These are phyloP conservation scores for Tretioscincus oriximinensis DNA, from an alignment of 2,113 vertebrate genomes.

Conservation along the genomic window DNA sequence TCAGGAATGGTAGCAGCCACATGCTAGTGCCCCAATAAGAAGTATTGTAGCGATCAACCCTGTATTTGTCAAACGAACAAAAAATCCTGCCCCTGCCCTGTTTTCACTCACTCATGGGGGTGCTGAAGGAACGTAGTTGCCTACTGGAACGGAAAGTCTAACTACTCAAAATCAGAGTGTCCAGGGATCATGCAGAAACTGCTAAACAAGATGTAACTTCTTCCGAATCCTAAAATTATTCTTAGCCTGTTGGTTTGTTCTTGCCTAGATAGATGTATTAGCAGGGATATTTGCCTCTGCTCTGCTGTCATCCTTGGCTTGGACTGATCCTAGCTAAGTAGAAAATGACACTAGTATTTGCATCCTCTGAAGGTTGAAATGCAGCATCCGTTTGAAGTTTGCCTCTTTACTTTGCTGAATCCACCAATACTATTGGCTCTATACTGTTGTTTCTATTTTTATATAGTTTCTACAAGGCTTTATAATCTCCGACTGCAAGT, in stretches of 20 bases:
- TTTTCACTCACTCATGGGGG: too few species aligned
- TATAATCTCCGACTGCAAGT: background rate
- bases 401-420: background rate
- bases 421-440: background rate
- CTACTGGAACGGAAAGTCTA: background rate
- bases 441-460: background rate
- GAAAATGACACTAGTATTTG: accelerated
- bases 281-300: background rate
- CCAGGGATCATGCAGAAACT: background rate
- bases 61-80: too few species aligned
- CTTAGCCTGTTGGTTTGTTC: background rate
- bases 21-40: too few species aligned
- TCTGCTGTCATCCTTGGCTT: background rate
- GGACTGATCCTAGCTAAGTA: constrained; percentile 19
- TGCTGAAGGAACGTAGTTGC: background rate
- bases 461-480: background rate
- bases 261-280: background rate
- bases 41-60: too few species aligned
- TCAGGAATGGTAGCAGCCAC: too few species aligned
- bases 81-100: too few species aligned
- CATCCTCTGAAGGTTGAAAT: background rate
- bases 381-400: background rate
- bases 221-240: background rate
- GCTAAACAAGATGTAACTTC: background rate
- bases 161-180: background rate